Evolutionary conservation across 2,797 vertebrate genomes (phyloP), one percentile per base, ranked within the genome.

Genomic region (Tachyglossus aculeatus): DNA sequence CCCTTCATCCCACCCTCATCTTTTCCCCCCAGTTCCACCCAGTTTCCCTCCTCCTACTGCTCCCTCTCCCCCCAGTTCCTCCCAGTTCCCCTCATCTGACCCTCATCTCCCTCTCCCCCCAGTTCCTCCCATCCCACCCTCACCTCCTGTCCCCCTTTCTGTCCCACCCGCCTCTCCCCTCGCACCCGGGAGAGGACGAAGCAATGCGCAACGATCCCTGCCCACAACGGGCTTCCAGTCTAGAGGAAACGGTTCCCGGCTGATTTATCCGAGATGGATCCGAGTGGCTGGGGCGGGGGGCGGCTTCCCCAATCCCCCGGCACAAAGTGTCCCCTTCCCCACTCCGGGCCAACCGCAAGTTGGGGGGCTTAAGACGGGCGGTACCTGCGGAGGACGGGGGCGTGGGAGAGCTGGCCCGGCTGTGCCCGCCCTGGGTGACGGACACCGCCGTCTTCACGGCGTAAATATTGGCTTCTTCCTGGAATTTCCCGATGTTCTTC

Each of bases 401-500:
- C 45, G 88, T 89, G 1, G 91, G 91, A 68, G 91, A 92, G 76
- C 88, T 90, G 80, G 88, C 88, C 45, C 88, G 89, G 69, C 91
- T 92, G 77, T 89, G 89, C 24, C 85, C 79, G 43, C 87, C 89
- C 66, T 91, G 90, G 63, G 90, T 87, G 57, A 87, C 90, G 1
- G 86, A 90, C 57, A 91, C 89, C 0, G 91, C 90, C 0, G 91
- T 92, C 82, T 92, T 92, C 72, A 90, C 91, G 2, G 91, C 88
- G 22, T 92, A 92, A 56, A 92, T 89, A 71, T 92, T 92, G 8
- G 91, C 91, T 53, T 92, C 91, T 71, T 92, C 91, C 66, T 92
- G 91, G 73, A 92, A 92, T 77, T 92, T 92, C 18, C 91, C 90
- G 44, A 92, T 91, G 52, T 92, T 92, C 67, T 92, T 92, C 88